Evolutionary conservation across 2,797 vertebrate genomes (phyloP).

Genomic region (Lepus townsendii): DNA sequence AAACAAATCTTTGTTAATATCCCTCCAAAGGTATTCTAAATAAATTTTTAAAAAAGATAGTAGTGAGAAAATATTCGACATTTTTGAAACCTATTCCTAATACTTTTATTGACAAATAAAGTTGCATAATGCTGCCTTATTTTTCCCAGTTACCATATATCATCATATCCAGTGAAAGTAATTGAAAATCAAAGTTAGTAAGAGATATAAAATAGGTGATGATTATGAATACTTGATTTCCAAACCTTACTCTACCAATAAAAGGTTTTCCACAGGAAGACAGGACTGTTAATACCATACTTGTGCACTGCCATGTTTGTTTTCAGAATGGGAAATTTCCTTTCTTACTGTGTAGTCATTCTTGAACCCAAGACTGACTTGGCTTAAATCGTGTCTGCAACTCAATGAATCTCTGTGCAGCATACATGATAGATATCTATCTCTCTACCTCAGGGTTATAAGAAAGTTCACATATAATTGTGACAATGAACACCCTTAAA

Average conservation of each 20-base stretch:
- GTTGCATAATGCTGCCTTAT: neutral
- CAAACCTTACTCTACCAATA: neutral
- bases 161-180: neutral
- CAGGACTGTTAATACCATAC: neutral
- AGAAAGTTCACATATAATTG: neutral
- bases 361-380: neutral
- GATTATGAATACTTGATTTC: neutral
- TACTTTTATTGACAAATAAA: constrained; percentile 19
- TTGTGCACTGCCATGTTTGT: neutral
- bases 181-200: neutral
- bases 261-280: neutral
- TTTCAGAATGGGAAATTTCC: neutral
- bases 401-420: neutral
- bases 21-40: constrained; percentile 6
- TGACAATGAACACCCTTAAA: neutral
- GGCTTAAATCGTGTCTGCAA: neutral
- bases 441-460: neutral
- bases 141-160: neutral
- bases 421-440: neutral
- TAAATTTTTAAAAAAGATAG: neutral
- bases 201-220: neutral
- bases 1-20: neutral
- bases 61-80: constrained; percentile 18
- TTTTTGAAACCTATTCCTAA: neutral
- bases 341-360: neutral